phyloP scores from a whole-genome alignment of 2,113 vertebrate species.

The Poeciliopsis retropinna region DNA sequence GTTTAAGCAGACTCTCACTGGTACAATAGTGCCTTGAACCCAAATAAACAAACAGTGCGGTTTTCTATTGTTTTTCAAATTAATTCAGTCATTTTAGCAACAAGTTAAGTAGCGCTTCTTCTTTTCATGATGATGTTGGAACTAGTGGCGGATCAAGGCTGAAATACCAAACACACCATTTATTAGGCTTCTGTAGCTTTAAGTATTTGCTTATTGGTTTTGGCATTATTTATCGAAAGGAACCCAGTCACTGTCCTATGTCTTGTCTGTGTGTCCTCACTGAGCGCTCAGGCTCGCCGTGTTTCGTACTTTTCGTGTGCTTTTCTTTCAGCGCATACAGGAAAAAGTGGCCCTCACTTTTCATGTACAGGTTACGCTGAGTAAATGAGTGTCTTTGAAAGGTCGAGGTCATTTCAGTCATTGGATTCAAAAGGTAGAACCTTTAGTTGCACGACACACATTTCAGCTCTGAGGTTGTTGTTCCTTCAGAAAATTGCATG shows the following conservation, averaged over 20 bases:
- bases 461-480: too few relatives aligned
- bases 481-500: too few relatives aligned
- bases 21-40: slow-evolving; percentile 1
- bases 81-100: background rate
- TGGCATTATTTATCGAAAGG: slow-evolving; percentile 6
- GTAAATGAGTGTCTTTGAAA: background rate
- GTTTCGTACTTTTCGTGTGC: slow-evolving; percentile 69
- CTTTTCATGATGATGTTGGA: background rate
- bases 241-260: slow-evolving; percentile 76
- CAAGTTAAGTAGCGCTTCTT: background rate
- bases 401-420: background rate
- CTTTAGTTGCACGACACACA: background rate
- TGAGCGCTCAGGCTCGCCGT: slow-evolving; percentile 48
- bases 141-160: background rate
- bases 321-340: slow-evolving; percentile 35
- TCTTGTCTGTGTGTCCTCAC: slow-evolving; percentile 78
- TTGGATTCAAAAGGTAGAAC: background rate
- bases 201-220: background rate
- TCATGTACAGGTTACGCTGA: background rate
- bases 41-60: background rate
- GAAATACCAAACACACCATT: too few relatives aligned
- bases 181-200: background rate
- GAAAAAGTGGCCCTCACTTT: background rate
- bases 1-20: slow-evolving; percentile 33
- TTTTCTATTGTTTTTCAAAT: slow-evolving; percentile 2